Conservation (phyloP, 2,113 vertebrate genomes). For the Chinchilla lanigera region DNA sequence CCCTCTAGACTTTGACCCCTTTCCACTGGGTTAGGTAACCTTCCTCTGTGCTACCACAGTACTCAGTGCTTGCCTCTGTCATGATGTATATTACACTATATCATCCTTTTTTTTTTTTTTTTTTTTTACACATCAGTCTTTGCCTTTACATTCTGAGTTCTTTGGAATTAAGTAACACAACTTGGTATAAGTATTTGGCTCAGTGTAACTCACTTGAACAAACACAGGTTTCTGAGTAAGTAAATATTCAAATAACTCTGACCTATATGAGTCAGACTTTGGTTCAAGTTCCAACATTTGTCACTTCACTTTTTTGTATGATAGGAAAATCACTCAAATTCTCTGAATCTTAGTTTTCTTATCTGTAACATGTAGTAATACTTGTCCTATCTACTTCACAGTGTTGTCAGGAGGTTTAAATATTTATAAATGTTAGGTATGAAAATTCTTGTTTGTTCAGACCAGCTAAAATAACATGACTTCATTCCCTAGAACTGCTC, state of each 20-base stretch:
- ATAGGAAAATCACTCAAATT: slow-evolving; percentile 30
- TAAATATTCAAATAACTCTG: slow-evolving; percentile 40
- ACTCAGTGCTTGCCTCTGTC: not conserved
- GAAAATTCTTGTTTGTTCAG: slow-evolving; percentile 47
- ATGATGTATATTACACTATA: not conserved
- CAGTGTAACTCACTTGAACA: slow-evolving; percentile 1
- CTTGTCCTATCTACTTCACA: not conserved
- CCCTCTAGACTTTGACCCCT: not conserved
- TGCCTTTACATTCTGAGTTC: slow-evolving; percentile 39
- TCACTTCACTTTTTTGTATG: not conserved
- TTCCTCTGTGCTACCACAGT: not conserved
- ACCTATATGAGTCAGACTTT: slow-evolving; percentile 35
- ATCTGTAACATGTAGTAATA: slow-evolving; percentile 2
- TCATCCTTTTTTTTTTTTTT: slow-evolving; percentile 49
- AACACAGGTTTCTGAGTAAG: slow-evolving; percentile 40
- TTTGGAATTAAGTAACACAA: not conserved
- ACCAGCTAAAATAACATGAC: slow-evolving; percentile 48
- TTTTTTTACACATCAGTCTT: slow-evolving; percentile 26
- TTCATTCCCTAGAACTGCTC: slow-evolving; percentile 52
- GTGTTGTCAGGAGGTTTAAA: not conserved
- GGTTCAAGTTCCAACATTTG: slow-evolving; percentile 45
- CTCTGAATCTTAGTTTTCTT: slow-evolving; percentile 47
- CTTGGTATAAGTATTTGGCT: not conserved
- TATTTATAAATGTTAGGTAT: slow-evolving; percentile 32
- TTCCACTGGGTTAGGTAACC: not conserved